Base-by-base conservation (phyloP, 2,797 vertebrate genomes). In the Myiothlypis coronata region DNA sequence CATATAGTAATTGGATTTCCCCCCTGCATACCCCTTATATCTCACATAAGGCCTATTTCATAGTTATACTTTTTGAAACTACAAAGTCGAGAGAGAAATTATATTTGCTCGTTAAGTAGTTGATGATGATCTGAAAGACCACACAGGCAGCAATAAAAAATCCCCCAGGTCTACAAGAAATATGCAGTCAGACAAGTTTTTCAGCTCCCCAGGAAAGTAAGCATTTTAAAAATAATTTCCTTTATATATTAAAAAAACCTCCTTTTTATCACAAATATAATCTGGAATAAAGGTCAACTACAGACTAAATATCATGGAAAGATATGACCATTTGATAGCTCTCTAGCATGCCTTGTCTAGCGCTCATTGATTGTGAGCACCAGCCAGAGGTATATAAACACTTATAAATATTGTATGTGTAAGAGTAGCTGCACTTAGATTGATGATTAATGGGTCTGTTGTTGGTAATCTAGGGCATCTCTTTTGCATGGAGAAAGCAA, bases 401-500 rank as follows among this genome's bases (percentile, higher is more conserved):
- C 87, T 95, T 97, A 97, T 97, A 96, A 97, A 97, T 97, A 97
- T 97, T 97, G 87, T 92, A 98, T 96, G 94, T 21, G 57, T 82
- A 96, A 96, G 83, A 87, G 63, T 94, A 85, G 72, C 84, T 97
- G 96, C 94, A 97, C 96, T 97, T 97, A 97, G 93, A 95, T 87
- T 57, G 53, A 90, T 97, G 97, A 98, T 97, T 97, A 97, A 98
- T 97, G 91, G 88, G 94, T 90, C 89, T 97, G 89, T 72, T 97
- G 83, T 94, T 97, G 84, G 86, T 97, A 97, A 97, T 97, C 94
- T 97, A 76, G 94, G 83, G 56, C 82, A 97, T 95, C 94, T 97
- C 94, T 97, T 97, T 98, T 97, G 96, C 96, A 97, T 97, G 94
- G 90, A 96, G 95, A 97, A 97, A 97, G 95, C 96, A 97, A 98